Conservation (phyloP, 1,140 invertebrate species). For the Papilio polyxenes region DNA sequence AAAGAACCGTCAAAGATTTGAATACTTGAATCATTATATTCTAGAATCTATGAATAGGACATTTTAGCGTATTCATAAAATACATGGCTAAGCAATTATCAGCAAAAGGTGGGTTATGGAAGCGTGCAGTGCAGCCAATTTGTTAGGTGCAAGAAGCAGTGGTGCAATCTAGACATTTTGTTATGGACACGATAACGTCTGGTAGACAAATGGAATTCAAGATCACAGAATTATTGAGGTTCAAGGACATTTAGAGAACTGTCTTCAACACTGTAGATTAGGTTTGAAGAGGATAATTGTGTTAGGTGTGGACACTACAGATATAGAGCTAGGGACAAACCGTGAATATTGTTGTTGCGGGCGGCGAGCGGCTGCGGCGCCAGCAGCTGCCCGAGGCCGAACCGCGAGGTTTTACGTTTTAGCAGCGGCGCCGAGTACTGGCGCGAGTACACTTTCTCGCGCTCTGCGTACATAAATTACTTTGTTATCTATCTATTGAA, state of each 20-base stretch:
- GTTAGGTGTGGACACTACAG: neutral
- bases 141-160: neutral
- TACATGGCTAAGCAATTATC: constrained; percentile 1
- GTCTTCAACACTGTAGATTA: neutral
- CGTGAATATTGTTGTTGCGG: constrained; percentile 62
- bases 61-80: neutral
- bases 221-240: neutral
- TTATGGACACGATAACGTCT: neutral
- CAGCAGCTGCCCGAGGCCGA: constrained; percentile 94
- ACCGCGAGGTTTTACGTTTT: constrained; percentile 94
- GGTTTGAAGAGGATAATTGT: neutral
- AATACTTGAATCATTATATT: neutral
- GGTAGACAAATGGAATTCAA: neutral
- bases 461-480: constrained; percentile 81
- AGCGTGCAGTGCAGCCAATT: constrained; percentile 15
- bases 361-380: constrained; percentile 64
- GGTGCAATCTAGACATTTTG: neutral
- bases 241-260: neutral
- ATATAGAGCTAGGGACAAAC: constrained; percentile 41
- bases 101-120: neutral
- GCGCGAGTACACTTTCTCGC: constrained; percentile 93
- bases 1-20: neutral
- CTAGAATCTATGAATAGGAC: neutral
- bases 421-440: constrained; percentile 94
- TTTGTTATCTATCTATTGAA: neutral